Percentiles rank a stretch among this genome's conserved stretches.
Conservation (phyloP, 2,113 vertebrate genomes). For the Tricholaema leucomelas region DNA sequence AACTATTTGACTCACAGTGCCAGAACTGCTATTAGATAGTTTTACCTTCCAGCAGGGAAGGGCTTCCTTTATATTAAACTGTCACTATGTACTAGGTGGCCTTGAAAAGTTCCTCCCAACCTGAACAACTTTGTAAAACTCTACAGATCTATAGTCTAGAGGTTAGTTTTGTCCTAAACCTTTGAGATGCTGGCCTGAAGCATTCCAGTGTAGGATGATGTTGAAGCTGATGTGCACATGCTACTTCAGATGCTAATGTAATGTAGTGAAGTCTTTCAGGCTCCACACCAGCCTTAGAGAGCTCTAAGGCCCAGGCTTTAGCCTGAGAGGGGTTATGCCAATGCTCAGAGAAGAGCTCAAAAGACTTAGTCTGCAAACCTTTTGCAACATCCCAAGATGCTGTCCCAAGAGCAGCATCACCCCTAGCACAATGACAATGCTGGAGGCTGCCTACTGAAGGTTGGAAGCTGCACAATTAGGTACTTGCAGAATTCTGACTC, state of each 20-base stretch:
- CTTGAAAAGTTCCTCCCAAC: too few species aligned
- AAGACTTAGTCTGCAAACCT: background rate
- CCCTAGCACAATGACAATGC: rapidly evolving
- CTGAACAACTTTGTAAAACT: too few species aligned
- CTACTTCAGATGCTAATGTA: background rate
- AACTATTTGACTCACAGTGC: background rate
- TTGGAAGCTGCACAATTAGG: background rate
- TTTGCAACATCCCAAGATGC: background rate
- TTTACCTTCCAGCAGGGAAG: background rate
- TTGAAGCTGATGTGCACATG: rapidly evolving
- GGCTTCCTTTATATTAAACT: background rate
- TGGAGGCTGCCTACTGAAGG: background rate
- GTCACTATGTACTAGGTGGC: background rate
- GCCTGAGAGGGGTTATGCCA: background rate
- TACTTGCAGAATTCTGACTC: background rate
- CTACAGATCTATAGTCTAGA: background rate
- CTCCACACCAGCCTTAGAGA: background rate
- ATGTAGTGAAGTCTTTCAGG: background rate
- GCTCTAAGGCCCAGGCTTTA: background rate
- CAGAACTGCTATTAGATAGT: background rate
- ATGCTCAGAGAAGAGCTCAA: background rate
- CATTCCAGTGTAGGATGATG: background rate
- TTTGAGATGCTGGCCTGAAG: background rate
- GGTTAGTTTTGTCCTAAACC: background rate
- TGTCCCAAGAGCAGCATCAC: background rate